Evolutionary conservation across 2,113 vertebrate species (phyloP), one percentile per base, ranked within the genome.

Genomic region (Psittacara wagleri): DNA sequence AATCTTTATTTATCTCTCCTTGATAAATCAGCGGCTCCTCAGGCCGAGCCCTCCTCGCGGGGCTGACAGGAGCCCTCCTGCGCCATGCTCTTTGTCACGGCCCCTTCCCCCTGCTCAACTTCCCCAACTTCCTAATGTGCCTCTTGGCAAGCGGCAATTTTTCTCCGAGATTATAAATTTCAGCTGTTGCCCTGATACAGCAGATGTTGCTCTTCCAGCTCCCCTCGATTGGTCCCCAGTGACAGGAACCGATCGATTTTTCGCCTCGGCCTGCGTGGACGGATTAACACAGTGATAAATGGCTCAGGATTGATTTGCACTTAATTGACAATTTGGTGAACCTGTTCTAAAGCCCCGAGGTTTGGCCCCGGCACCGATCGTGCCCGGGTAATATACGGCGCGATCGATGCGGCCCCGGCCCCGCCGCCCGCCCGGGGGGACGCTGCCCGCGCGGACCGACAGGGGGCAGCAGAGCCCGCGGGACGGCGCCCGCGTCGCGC

Each of bases 321-420:
- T 99, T 99, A 99, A 99, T 99, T 98, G 99, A 99, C 99, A 98
- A 99, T 99, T 99, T 99, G 98, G 98, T 92, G 97, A 97, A 98
- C 98, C 98, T 96, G 96, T 97, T 97, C 93, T 97, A 96, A 97
- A 98, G 97, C 96, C 97, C 98, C 98, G 95, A 79, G 97, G 93
- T 96, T 92, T 70, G 96, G 95, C 92, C 75, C 28, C 96, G 74
- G 74, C 96, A 97, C 91, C 85, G 77, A 93, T 95, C 98, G 95
- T 94, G 86, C 91, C 96, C 97, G 97, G 97, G 97, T 98, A 97
- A 98, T 97, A 97, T 94, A 98, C 97, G 78, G 97, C 46, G 94
- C 90, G 97, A 98, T 98, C 97, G 83, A 98, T 98, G 98, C 96
- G 97, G 98, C 97, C 97, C 87, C 92, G 98, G 97, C 97, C 97